Conservation (phyloP, 92 coral and sea anemone genomes). For the Bergia puertoricense region DNA sequence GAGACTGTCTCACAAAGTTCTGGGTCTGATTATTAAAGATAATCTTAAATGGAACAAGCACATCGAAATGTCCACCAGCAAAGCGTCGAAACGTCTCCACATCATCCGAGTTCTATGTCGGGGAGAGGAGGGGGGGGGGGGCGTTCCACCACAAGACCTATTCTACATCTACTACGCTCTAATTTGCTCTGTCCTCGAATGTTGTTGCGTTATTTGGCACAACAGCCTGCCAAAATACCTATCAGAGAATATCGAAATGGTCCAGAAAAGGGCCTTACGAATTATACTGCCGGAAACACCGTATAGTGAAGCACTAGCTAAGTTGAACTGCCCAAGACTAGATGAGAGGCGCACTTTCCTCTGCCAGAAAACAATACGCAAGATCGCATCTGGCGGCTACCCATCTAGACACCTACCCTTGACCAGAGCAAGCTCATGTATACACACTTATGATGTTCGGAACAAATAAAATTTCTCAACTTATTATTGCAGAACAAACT, state of each 20-base stretch:
- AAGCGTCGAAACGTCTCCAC: background rate
- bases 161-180: slow-evolving; percentile 25
- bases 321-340: slow-evolving; percentile 24
- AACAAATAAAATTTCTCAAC: slow-evolving; percentile 33
- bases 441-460: slow-evolving; percentile 36
- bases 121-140: background rate
- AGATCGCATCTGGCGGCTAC: slow-evolving; percentile 47
- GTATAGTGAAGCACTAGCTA: slow-evolving; percentile 34
- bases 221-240: slow-evolving; percentile 1
- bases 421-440: slow-evolving; percentile 24
- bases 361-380: slow-evolving; percentile 45
- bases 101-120: background rate
- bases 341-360: slow-evolving; percentile 35
- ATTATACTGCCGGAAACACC: slow-evolving; percentile 23
- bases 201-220: slow-evolving; percentile 19
- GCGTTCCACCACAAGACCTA: slow-evolving; percentile 1
- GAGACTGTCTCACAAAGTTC: slow-evolving; percentile 24
- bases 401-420: slow-evolving; percentile 34
- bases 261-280: slow-evolving; percentile 19
- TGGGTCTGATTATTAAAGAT: background rate
- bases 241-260: slow-evolving; percentile 1
- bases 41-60: slow-evolving; percentile 1
- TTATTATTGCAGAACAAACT: slow-evolving; percentile 40
- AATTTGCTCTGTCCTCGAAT: slow-evolving; percentile 30
- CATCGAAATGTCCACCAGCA: slow-evolving; percentile 18